Percentiles rank a stretch among this genome's conserved stretches.
phyloP scores from a whole-genome alignment of 2,113 vertebrate genomes.

The Ammodytes dubius region DNA sequence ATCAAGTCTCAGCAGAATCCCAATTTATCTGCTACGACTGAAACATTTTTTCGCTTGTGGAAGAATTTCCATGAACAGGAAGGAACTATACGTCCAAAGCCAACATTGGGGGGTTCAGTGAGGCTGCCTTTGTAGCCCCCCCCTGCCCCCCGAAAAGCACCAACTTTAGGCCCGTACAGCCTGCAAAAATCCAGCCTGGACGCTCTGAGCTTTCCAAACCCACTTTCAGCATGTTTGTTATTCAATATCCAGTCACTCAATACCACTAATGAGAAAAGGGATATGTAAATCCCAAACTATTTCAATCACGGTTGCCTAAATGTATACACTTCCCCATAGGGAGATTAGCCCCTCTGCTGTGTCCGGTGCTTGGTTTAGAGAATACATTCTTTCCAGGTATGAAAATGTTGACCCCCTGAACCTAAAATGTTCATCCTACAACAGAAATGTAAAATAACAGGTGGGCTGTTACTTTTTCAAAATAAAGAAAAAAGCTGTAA shows the following conservation, averaged over 20 bases:
- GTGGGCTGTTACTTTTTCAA: neutral
- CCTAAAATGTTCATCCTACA: constrained; percentile 5
- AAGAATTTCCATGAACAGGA: constrained; percentile 82
- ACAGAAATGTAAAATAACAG: constrained; percentile 6
- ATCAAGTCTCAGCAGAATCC: constrained; percentile 35
- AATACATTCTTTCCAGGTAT: constrained; percentile 61
- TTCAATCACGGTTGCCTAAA: constrained; percentile 64
- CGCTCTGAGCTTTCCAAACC: constrained; percentile 67
- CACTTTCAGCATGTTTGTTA: constrained; percentile 75
- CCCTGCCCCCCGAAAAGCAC: constrained; percentile 60
- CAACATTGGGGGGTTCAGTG: constrained; percentile 73
- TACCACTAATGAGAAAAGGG: constrained; percentile 72
- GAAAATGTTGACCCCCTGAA: constrained; percentile 41
- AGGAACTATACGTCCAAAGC: constrained; percentile 79
- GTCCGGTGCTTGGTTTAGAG: constrained; percentile 48
- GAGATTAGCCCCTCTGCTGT: constrained; percentile 43
- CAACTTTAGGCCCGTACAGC: constrained; percentile 43
- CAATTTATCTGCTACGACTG: constrained; percentile 21
- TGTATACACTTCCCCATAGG: constrained; percentile 51
- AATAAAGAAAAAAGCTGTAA: neutral
- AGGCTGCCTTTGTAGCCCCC: constrained; percentile 74
- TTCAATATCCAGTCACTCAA: constrained; percentile 75
- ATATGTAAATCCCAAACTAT: constrained; percentile 73
- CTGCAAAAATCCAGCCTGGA: constrained; percentile 57
- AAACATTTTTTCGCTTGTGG: constrained; percentile 58